phyloP scores from a whole-genome alignment of 2,888 invertebrate genomes.

The Rapana venosa region DNA sequence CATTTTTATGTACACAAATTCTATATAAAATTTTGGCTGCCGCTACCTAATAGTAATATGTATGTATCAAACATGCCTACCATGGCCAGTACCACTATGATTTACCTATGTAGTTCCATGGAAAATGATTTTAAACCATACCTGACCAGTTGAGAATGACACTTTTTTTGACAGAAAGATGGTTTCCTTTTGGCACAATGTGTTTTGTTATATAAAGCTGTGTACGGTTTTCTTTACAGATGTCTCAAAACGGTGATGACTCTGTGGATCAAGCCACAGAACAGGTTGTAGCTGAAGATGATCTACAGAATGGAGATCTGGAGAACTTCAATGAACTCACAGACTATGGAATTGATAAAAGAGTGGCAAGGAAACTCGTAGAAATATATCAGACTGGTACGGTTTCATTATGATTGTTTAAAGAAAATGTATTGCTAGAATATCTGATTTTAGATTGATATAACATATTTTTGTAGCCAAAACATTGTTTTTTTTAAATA shows the following conservation, averaged over 20 bases:
- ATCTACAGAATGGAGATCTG: conserved; percentile 77
- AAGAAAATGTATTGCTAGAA: background rate
- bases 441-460: background rate
- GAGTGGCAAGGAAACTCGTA: conserved; percentile 95
- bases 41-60: too few species aligned
- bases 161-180: too few species aligned
- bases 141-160: too few species aligned
- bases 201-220: background rate
- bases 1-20: too few species aligned
- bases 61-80: too few species aligned
- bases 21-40: too few species aligned
- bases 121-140: too few species aligned
- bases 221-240: conserved; percentile 13
- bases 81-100: too few species aligned
- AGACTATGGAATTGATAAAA: conserved; percentile 96
- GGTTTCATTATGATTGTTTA: background rate
- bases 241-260: conserved; percentile 63
- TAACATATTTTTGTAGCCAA: too few species aligned
- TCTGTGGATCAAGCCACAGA: conserved; percentile 40
- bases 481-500: too few species aligned
- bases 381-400: conserved; percentile 96
- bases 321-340: conserved; percentile 96
- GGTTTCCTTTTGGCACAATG: too few species aligned
- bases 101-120: too few species aligned
- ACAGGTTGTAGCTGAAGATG: conserved; percentile 54